Conservation (phyloP, 2,113 vertebrate genomes). For the Phaetusa simplex region DNA sequence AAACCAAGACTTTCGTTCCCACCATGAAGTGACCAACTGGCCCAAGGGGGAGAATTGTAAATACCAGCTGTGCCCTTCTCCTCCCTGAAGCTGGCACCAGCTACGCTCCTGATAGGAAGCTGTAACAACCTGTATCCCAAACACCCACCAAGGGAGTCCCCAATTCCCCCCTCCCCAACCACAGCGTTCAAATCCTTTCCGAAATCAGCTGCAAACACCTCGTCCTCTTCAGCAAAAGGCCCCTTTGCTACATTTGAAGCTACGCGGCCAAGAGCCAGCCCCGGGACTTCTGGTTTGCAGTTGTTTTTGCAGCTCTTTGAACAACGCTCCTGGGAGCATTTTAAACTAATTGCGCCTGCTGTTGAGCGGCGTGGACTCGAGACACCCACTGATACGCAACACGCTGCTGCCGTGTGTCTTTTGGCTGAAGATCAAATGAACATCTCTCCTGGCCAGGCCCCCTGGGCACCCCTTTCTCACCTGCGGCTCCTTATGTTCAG, state of each 20-base stretch:
- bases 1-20: neutral
- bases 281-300: too few species aligned
- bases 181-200: too few species aligned
- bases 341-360: neutral
- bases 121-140: neutral
- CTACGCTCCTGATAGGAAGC: neutral
- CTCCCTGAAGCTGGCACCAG: neutral
- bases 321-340: neutral
- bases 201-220: neutral
- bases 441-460: neutral
- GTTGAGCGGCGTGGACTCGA: neutral
- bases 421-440: neutral
- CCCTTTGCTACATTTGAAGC: too few species aligned
- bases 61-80: neutral
- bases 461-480: neutral
- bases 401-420: accelerated
- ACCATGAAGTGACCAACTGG: neutral
- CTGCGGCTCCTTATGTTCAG: neutral
- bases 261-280: accelerated
- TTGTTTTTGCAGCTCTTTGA: neutral
- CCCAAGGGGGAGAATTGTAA: neutral
- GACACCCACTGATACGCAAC: neutral
- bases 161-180: neutral
- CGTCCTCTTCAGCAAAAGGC: neutral
- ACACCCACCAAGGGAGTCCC: neutral